phyloP scores from a whole-genome alignment of 2,113 vertebrate species.

The Ornithorhynchus anatinus region DNA sequence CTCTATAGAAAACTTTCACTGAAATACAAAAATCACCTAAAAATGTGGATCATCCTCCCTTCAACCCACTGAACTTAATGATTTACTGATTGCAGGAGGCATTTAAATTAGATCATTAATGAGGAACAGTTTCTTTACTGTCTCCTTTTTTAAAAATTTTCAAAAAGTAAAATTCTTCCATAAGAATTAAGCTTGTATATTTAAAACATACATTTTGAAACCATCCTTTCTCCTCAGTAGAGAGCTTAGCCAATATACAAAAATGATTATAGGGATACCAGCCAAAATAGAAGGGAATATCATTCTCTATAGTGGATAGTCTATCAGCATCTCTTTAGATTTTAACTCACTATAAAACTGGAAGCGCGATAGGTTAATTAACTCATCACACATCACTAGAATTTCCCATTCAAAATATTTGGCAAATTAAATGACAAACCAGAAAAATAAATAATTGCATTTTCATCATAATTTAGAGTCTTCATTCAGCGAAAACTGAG shows the following conservation, averaged over 20 bases:
- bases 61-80: background rate
- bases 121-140: background rate
- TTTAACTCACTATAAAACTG: too few species aligned
- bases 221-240: too few species aligned
- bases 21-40: background rate
- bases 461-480: constrained; percentile 35
- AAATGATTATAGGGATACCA: too few species aligned
- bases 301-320: too few species aligned
- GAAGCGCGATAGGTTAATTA: background rate
- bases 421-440: constrained; percentile 14
- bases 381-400: background rate
- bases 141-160: background rate
- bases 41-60: background rate
- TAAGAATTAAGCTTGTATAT: too few species aligned
- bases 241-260: too few species aligned
- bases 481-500: constrained; percentile 23
- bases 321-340: too few species aligned
- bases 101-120: constrained; percentile 2
- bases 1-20: background rate
- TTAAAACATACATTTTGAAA: constrained; percentile 3
- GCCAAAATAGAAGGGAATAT: too few species aligned
- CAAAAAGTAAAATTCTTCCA: too few species aligned
- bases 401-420: constrained; percentile 19
- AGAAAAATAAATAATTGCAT: background rate
- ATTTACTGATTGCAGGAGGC: background rate